Evolutionary conservation across 2,797 vertebrate species (phyloP), one percentile per base, ranked within the genome.

Genomic region (Pogoniulus pusillus): DNA sequence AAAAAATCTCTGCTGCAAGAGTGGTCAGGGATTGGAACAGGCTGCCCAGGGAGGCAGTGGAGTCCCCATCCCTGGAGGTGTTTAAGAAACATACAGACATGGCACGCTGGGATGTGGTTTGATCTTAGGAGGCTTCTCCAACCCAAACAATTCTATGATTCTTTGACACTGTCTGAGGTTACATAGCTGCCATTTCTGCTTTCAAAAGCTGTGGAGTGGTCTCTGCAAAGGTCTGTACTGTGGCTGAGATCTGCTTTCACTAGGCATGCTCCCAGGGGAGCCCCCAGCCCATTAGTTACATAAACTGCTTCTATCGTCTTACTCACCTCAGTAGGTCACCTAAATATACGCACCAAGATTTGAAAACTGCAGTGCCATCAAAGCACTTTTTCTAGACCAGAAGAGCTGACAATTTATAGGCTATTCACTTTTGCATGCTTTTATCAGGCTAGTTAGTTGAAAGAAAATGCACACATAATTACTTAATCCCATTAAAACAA

Each of bases 401-500:
- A 72, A 91, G 72, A 90, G 79, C 68, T 8, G 71, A 95, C 91
- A 91, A 88, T 95, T 93, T 93, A 89, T 79, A 43, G 74, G 94
- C 87, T 94, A 90, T 85, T 84, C 39, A 80, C 74, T 85, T 91
- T 63, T 94, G 89, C 93, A 90, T 90, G 93, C 94, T 95, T 92
- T 96, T 95, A 94, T 91, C 84, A 88, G 93, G 68, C 89, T 91
- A 87, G 92, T 87, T 94, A 91, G 85, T 64, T 73, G 86, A 83
- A 90, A 92, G 95, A 92, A 91, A 89, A 80, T 72, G 84, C 71
- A 76, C 82, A 59, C 95, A 74, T 93, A 96, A 92, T 95, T 95
- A 96, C 81, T 94, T 96, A 96, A 96, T 92, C 78, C 82, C 94
- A 93, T 91, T 85, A 96, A 94, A 96, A 96, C 82, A 90, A 92